These are phyloP conservation scores for Squalus acanthias DNA, from an alignment of 2,797 vertebrate species.

Conservation along the genomic window DNA sequence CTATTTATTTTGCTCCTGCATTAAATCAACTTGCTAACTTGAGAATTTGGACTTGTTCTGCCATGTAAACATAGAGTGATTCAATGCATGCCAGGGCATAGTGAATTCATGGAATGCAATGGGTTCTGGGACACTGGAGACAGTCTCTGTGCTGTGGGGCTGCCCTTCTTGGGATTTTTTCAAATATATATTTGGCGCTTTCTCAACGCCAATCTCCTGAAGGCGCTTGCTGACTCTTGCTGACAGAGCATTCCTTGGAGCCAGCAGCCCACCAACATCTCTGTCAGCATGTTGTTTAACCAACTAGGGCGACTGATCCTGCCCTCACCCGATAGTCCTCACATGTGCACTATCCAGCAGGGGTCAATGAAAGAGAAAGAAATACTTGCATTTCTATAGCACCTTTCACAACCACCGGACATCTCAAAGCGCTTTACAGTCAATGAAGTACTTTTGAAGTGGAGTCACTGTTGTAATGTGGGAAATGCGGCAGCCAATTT, in stretches of 20 bases:
- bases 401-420: too few relatives aligned
- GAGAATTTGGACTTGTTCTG: background rate
- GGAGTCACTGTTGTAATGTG: too few relatives aligned
- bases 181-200: background rate
- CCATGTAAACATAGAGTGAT: background rate
- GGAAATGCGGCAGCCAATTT: too few relatives aligned
- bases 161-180: background rate
- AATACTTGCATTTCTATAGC: too few relatives aligned
- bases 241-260: background rate
- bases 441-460: too few relatives aligned
- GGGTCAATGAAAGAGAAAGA: background rate
- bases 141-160: too few relatives aligned
- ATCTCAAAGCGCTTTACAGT: too few relatives aligned
- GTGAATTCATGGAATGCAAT: background rate
- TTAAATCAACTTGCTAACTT: background rate
- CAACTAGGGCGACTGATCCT: background rate
- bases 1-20: background rate
- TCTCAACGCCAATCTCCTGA: background rate
- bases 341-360: background rate
- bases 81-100: background rate
- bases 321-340: too few relatives aligned
- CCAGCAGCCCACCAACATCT: background rate
- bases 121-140: background rate
- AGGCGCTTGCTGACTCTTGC: background rate
- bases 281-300: background rate